Evolutionary conservation across 1,140 invertebrate species (phyloP), one percentile per base, ranked within the genome.

Genomic region (Drosophila triauraria): DNA sequence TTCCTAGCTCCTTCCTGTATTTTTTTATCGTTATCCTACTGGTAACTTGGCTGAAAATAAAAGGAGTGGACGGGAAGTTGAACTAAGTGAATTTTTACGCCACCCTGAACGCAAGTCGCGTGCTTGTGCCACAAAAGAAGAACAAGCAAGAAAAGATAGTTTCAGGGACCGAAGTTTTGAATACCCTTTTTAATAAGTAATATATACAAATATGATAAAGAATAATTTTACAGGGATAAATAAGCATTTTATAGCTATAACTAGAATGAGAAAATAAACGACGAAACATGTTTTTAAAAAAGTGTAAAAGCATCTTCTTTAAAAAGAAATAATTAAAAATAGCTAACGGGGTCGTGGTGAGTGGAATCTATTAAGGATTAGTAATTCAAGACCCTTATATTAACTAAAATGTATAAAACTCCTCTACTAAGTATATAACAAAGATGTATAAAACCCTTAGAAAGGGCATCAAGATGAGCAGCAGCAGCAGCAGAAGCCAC

Each of bases 1-100:
- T 63, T 79, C 42, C 42, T 46, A 7, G 3, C 30, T 67, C 10
- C 51, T 40, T 40, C 40, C 13, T 3, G 7, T 42, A 30, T 27
- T 10, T 58, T 56, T 38, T 54, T 80, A 54, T 77, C 68, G 47
- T 50, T 64, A 75, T 61, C 15, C 48, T 56, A 43, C 42, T 60
- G 56, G 17, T 44, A 44, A 69, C 15, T 57, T 53, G 53, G 61
- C 51, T 42, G 30, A n/a, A 63, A 50, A 48, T 32, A 15, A 13
- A 43, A 40, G 23, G 74, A 53, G 64, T 61, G 77, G 40, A 50
- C n/a, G 35, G 3, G 53, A 43, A 60, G 53, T 50, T 50, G 47
- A 50, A 54, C 84, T 80, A 88, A 88, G 84, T 88, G 84, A 88
- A 88, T 88, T 88, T 88, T 90, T 84, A 88, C 75, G 85, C 84